Base-by-base conservation (phyloP, 2,797 vertebrate genomes). In the Sebastes melanostomus region DNA sequence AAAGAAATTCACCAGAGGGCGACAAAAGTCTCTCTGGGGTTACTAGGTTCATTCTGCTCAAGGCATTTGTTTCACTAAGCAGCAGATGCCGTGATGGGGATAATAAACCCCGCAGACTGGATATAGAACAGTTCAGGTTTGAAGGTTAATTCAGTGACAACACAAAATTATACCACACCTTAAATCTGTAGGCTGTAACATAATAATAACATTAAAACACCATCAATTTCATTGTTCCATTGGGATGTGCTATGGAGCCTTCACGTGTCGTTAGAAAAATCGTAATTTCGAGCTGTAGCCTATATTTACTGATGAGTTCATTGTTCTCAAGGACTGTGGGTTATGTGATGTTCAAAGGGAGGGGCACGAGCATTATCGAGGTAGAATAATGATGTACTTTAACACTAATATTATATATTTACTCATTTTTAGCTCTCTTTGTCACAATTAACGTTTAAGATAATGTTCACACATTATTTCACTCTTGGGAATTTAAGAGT, bases 21-120 rank as follows among this genome's bases (percentile, higher is more conserved):
- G 91, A 85, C 91, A 93, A 32, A 74, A 27, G 30, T 80, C 14
- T 77, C 9, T 5, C 1, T 1, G 66, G 58, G 91, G 80, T 93
- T 75, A 89, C 11, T 84, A 79, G 3, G 90, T 94, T 92, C 83
- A 84, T 84, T 69, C 9, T 74, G 79, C 87, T 85, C 75, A 67
- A 62, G 86, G 83, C 78, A 25, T 83, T 75, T 80, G 46, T 81
- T 77, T 73, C 66, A 38, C 8, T 24, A 20, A 77, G 4, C 78
- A 71, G n/a, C 76, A 71, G n/a, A 77, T 82, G 77, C 13, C 27
- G 0, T 18, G 20, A 30, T 61, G 25, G 10, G 50, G 9, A 72
- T 69, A 4, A 78, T 73, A 30, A 86, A 71, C 50, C 10, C 36
- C 16, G 20, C 5, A 3, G 42, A 58, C 18, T 50, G 13, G 68